These are phyloP conservation scores for Dinoponera quadriceps DNA, from an alignment of 1,140 invertebrate genomes.

Conservation along the genomic window DNA sequence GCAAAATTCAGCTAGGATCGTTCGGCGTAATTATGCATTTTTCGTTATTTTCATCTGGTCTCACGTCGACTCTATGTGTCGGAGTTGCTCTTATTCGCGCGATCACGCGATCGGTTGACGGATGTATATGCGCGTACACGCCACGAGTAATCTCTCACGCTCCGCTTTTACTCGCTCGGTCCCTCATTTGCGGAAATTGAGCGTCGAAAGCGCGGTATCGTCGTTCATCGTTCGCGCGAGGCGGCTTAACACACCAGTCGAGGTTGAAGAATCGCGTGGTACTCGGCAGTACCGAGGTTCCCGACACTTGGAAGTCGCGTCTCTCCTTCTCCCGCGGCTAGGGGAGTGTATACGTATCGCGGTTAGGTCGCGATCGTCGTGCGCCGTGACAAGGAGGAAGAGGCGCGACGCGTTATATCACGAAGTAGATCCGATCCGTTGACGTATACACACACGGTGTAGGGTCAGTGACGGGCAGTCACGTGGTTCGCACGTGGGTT, in stretches of 20 bases:
- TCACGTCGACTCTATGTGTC: too few relatives aligned
- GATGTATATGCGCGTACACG: not conserved
- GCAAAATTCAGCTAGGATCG: not conserved
- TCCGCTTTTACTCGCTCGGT: too few relatives aligned
- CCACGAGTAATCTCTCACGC: too few relatives aligned
- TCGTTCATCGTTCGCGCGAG: too few relatives aligned
- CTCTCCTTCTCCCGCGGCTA: not conserved
- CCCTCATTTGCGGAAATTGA: too few relatives aligned
- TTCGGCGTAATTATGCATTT: too few relatives aligned
- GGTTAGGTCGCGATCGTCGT: not conserved
- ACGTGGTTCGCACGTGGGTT: slow-evolving; percentile 77
- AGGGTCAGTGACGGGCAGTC: slow-evolving; percentile 61
- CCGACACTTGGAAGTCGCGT: too few relatives aligned
- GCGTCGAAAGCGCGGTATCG: too few relatives aligned
- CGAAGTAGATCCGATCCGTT: slow-evolving; percentile 9
- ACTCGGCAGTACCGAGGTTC: not conserved
- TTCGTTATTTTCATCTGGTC: too few relatives aligned
- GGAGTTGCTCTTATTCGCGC: too few relatives aligned
- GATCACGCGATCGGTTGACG: not conserved
- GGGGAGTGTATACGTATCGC: not conserved
- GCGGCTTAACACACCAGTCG: too few relatives aligned
- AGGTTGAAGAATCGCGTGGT: too few relatives aligned
- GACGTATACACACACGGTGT: not conserved
- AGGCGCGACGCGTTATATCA: not conserved
- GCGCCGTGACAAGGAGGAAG: not conserved